Conservation (phyloP, 2,113 vertebrate genomes). For the Cariama cristata region DNA sequence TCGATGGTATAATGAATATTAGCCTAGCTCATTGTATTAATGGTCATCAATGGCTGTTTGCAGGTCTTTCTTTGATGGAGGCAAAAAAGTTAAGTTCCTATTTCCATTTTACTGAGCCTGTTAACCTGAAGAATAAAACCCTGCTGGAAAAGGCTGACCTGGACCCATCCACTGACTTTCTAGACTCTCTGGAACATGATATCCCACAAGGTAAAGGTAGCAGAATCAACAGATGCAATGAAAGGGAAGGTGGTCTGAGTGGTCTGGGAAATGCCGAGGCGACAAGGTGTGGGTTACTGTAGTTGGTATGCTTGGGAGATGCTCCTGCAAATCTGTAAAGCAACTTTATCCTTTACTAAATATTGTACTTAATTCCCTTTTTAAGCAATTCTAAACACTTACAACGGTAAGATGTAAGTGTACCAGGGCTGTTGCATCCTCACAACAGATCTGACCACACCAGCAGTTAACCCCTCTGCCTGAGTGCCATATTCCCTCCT, state of each 20-base stretch:
- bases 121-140: slow-evolving; percentile 82
- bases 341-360: neutral
- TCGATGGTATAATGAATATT: neutral
- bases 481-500: neutral
- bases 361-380: neutral
- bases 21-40: neutral
- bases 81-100: slow-evolving; percentile 87
- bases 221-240: neutral
- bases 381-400: neutral
- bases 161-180: slow-evolving; percentile 88
- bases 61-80: slow-evolving; percentile 86
- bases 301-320: neutral
- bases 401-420: neutral
- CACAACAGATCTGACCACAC: neutral
- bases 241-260: neutral
- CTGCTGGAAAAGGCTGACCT: slow-evolving; percentile 85
- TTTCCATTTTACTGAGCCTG: slow-evolving; percentile 86
- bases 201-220: slow-evolving; percentile 84
- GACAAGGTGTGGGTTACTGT: neutral
- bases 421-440: neutral
- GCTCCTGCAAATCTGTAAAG: neutral
- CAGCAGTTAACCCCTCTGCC: neutral
- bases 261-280: neutral
- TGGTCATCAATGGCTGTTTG: neutral
- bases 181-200: slow-evolving; percentile 90